These are phyloP conservation scores for Dastarcus helophoroides DNA, from an alignment of 2,888 invertebrate genomes.

Conservation along the genomic window DNA sequence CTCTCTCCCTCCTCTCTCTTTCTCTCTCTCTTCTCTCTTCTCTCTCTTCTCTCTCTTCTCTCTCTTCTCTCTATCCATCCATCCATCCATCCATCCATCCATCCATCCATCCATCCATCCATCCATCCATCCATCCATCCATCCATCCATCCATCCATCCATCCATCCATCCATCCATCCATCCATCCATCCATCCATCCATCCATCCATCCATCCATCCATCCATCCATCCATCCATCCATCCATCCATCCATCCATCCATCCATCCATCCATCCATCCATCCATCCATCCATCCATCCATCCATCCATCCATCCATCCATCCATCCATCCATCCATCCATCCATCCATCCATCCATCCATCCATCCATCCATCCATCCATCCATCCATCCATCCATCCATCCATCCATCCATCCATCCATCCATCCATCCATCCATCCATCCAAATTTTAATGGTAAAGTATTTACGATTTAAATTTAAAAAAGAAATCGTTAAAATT, in stretches of 20 bases:
- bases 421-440: slow-evolving; percentile 2
- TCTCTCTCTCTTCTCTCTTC: too few species aligned
- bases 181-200: slow-evolving; percentile 1
- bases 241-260: slow-evolving; percentile 2
- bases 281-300: slow-evolving; percentile 2
- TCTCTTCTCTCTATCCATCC: not conserved
- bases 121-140: not conserved
- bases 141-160: slow-evolving; percentile 2
- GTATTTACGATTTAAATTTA: not conserved
- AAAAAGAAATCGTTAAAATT: too few species aligned
- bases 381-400: slow-evolving; percentile 2
- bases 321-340: slow-evolving; percentile 2
- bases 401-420: slow-evolving; percentile 2
- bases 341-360: slow-evolving; percentile 2
- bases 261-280: slow-evolving; percentile 2
- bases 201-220: slow-evolving; percentile 2
- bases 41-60: too few species aligned
- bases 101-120: slow-evolving; percentile 2
- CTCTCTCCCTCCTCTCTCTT: too few species aligned
- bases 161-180: slow-evolving; percentile 1
- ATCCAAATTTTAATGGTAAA: not conserved
- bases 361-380: slow-evolving; percentile 2
- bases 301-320: slow-evolving; percentile 2
- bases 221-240: slow-evolving; percentile 2
- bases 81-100: slow-evolving; percentile 2